Evolutionary conservation across 2,113 vertebrate species (phyloP), one percentile per base, ranked within the genome.

Genomic region (Pedetes capensis): DNA sequence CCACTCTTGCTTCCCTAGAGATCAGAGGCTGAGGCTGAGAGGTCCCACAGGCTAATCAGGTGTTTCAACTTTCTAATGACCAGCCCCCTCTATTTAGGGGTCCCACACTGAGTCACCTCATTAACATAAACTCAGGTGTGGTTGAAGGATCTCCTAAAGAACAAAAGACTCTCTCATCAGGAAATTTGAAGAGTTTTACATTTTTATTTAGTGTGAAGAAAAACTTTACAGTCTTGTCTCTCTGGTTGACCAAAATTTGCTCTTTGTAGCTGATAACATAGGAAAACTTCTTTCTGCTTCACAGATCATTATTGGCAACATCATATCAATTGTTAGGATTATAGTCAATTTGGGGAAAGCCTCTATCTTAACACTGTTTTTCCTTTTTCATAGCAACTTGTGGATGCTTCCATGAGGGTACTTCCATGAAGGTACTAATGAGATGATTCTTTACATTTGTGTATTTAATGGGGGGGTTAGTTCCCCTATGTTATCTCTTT

Each of bases 391-490:
- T 68, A 53, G 8, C 49, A 79, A 84, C 25, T 53, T 74, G 13
- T 80, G 79, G n/a, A 84, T 39, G 84, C 47, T 88, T 88, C n/a
- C n/a, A n/a, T 80, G 20, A 84, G 51, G 44, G 5, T 75, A 5
- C 63, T 80, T 88, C 69, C 79, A 25, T 59, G 49, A 84, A 55
- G 44, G 61, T 87, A 84, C 6, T 87, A 84, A 79, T 27, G 63
- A 93, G 27, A 72, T 44, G 47, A 71, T 80, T 84, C 79, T 87
- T 95, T 64, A 93, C 63, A 93, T 86, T n/a, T 63, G 20, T 78
- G 75, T 74, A 39, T 78, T 78, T 74, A 1, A n/a, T n/a, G n/a
- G n/a, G n/a, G n/a, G n/a, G n/a, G n/a, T n/a, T n/a, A n/a, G n/a
- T n/a, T n/a, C n/a, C n/a, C n/a, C n/a, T n/a, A n/a, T n/a, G n/a